A percentile compares a stretch with the other conserved stretches of the same genome.
Conservation (phyloP, 2,113 vertebrate genomes). For the sheep (Ovis aries) region ARS-UI_Ramb_v3.0 NC_056056.1:135103501-135104000, state of each 20-base stretch:
- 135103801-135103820: not conserved
- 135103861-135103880: not conserved
- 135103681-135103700: not conserved
- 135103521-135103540: not conserved
- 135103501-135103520: not conserved
- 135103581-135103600: not conserved
- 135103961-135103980: not conserved
- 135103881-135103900: not conserved
- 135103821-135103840: constrained; percentile 19
- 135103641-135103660: not conserved
- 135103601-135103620: not conserved
- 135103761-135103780: not conserved
- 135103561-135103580: not conserved
- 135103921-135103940: constrained; percentile 20
- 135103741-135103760: not conserved
- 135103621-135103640: not conserved
- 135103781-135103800: not conserved
- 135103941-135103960: not conserved
- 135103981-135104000: not conserved
- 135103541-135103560: not conserved
- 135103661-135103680: not conserved
- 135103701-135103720: not conserved
- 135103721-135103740: not conserved
- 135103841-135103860: not conserved
- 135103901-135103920: constrained; percentile 19